Base-by-base conservation (phyloP, 2,797 vertebrate genomes). In the Acestrorhynchus altus region DNA sequence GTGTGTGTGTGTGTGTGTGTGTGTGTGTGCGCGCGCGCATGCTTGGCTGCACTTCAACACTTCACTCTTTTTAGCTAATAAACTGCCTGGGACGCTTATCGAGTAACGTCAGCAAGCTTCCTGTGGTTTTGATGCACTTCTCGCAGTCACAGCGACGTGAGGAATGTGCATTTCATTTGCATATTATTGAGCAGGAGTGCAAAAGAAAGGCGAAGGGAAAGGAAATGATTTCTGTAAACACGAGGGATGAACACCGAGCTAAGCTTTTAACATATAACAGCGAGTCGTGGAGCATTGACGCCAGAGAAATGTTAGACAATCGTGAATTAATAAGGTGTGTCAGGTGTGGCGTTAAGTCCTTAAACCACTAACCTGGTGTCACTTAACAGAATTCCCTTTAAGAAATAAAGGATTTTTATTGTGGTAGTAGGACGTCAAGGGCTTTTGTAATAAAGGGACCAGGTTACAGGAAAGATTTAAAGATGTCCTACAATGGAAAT, bases 291-390 rank as follows among this genome's bases (percentile, higher is more conserved):
- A 15, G 66, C 26, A 15, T 56, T 44, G 61, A 31, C 47, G 42
- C 49, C 28, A 69, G 39, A 68, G 72, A 31, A 57, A 46, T 56
- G 72, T 54, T 68, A 59, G 63, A 66, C 42, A 66, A 40, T 63
- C 18, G 16, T 63, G 60, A 40, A 63, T 39, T 46, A 68, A 35
- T 61, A 57, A 51, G 69, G 47, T 4, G 20, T 26, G 26, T 54
- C 67, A 64, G 47, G 24, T 51, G 31, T 52, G 61, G 40, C 47
- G 63, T 79, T 46, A 74, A 75, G 46, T 20, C 71, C 42, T 60
- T 64, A 51, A 52, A 63, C 4, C 35, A 51, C 40, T 42, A 59
- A 35, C 18, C 40, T 28, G 28, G 67, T 24, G 31, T 63, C 59
- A 35, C 10, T n/a, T 10, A 61, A 51, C 59, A 51, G 63, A 20